Conservation (phyloP, 2,113 vertebrate genomes). For the Procavia capensis region DNA sequence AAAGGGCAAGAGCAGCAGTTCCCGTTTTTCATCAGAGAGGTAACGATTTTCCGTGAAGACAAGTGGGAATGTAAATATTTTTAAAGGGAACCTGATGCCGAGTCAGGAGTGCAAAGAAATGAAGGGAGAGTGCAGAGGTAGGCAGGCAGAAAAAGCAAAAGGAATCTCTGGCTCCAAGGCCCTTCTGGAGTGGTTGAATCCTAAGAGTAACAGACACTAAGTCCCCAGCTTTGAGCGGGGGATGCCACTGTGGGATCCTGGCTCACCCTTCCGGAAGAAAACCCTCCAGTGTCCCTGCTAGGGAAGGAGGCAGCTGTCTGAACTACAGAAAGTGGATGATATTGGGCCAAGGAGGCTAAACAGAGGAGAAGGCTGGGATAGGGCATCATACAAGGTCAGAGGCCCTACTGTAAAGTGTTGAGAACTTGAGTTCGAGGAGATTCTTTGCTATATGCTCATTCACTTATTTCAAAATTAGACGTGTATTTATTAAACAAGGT, state of each 20-base stretch:
- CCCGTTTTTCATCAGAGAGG: constrained; percentile 70
- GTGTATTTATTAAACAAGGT: background rate
- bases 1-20: background rate
- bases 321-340: background rate
- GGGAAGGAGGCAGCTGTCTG: background rate
- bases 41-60: background rate
- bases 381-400: background rate
- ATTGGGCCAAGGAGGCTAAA: background rate
- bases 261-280: background rate
- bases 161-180: background rate
- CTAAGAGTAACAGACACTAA: background rate
- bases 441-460: background rate
- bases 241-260: background rate
- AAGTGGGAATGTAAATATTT: constrained; percentile 57
- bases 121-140: background rate
- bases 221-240: background rate
- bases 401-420: background rate
- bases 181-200: background rate
- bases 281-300: background rate
- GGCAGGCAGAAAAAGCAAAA: background rate
- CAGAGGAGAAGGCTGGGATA: background rate
- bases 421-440: background rate
- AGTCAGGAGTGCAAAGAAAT: background rate
- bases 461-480: background rate
- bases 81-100: constrained; percentile 15